phyloP scores from a whole-genome alignment of 2,888 invertebrate species.

The Meiosimyza platycephala region DNA sequence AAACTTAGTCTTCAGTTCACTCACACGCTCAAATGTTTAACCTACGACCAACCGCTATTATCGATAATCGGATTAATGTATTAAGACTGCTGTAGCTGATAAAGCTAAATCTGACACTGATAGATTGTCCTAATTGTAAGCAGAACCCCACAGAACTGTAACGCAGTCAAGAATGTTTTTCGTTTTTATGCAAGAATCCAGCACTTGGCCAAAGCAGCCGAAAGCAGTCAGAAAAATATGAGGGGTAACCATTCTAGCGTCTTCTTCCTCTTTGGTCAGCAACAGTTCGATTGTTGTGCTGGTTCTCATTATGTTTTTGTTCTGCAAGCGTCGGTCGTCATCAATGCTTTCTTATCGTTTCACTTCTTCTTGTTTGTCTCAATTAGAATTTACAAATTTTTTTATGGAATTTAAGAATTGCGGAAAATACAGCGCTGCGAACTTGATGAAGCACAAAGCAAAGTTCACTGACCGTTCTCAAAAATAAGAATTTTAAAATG shows the following conservation, averaged over 20 bases:
- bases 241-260: neutral
- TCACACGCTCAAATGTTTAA: neutral
- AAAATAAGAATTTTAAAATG: neutral
- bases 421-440: neutral
- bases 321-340: too few species aligned
- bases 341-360: neutral
- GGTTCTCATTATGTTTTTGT: too few species aligned
- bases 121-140: conserved; percentile 58
- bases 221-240: neutral
- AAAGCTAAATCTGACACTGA: neutral
- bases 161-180: conserved; percentile 49
- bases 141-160: conserved; percentile 59
- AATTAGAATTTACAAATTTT: too few species aligned
- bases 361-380: neutral
- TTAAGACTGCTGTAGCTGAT: neutral
- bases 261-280: neutral
- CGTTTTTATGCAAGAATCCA: conserved; percentile 60
- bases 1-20: neutral
- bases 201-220: conserved; percentile 22
- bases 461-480: conserved; percentile 37
- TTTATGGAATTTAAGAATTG: neutral
- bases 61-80: neutral
- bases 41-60: too few species aligned
- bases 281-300: too few species aligned
- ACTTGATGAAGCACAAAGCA: conserved; percentile 1